These are phyloP conservation scores for Aix galericulata DNA, from an alignment of 2,113 vertebrate genomes.

Conservation along the genomic window DNA sequence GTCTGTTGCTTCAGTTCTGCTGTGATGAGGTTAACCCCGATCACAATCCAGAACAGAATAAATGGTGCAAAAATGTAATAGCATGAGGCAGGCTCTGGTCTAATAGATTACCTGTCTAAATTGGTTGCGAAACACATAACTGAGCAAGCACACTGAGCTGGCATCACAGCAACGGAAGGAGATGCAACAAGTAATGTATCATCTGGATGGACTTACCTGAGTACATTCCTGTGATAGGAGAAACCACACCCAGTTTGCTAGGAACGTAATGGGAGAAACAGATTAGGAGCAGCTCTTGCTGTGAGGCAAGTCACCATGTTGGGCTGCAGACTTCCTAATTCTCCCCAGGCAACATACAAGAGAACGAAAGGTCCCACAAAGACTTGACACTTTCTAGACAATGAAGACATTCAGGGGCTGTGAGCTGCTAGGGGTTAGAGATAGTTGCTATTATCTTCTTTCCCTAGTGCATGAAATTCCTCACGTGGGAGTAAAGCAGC, in stretches of 20 bases:
- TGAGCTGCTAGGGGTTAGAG: neutral
- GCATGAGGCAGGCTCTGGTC: neutral
- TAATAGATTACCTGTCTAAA: neutral
- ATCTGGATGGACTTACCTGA: neutral
- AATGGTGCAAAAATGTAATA: neutral
- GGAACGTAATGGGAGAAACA: neutral
- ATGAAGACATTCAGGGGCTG: neutral
- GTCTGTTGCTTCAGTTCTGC: neutral
- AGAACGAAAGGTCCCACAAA: neutral
- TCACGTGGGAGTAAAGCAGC: neutral
- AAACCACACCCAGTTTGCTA: conserved; percentile 21
- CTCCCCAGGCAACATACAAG: neutral
- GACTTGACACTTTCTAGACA: neutral
- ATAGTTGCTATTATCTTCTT: neutral
- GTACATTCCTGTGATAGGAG: neutral
- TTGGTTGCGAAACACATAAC: neutral
- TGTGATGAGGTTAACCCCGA: neutral
- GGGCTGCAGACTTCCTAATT: neutral
- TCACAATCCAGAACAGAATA: neutral
- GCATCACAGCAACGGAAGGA: neutral
- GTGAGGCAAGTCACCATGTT: neutral
- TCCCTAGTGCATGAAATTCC: neutral
- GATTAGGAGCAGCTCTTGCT: neutral
- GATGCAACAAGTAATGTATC: neutral
- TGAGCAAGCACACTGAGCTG: neutral